These are phyloP conservation scores for Heliopora coerulea DNA, from an alignment of 92 coral and sea anemone genomes.

Conservation along the genomic window DNA sequence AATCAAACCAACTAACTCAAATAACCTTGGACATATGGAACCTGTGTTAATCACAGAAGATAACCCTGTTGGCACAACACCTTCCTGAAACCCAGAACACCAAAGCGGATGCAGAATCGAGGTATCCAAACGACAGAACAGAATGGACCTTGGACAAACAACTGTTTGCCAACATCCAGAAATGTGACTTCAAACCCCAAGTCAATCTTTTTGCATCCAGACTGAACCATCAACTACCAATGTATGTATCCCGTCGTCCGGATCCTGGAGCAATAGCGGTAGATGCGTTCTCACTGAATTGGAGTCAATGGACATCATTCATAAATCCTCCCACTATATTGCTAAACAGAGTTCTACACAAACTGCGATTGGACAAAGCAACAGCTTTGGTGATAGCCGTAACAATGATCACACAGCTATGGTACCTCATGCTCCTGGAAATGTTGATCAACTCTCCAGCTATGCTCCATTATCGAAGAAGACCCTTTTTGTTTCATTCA, in stretches of 20 bases:
- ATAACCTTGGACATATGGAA: too few species aligned
- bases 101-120: constrained; percentile 62
- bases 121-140: constrained; percentile 27
- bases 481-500: constrained; percentile 47
- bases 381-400: too few species aligned
- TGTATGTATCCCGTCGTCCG: constrained; percentile 51
- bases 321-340: constrained; percentile 49
- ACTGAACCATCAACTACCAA: constrained; percentile 47
- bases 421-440: constrained; percentile 36
- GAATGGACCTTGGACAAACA: constrained; percentile 50
- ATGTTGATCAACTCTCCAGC: constrained; percentile 19
- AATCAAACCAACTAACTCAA: too few species aligned
- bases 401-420: constrained; percentile 40
- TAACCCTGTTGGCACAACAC: constrained; percentile 27
- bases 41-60: too few species aligned
- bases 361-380: too few species aligned
- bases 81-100: constrained; percentile 56
- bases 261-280: constrained; percentile 72
- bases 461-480: constrained; percentile 24
- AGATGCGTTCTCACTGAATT: too few species aligned
- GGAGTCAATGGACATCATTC: constrained; percentile 39
- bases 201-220: constrained; percentile 61
- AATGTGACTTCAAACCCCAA: too few species aligned
- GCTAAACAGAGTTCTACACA: constrained; percentile 42
- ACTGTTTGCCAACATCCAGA: too few species aligned